Conservation (phyloP, 2,888 invertebrate genomes). For the Agonopterix arenella region DNA sequence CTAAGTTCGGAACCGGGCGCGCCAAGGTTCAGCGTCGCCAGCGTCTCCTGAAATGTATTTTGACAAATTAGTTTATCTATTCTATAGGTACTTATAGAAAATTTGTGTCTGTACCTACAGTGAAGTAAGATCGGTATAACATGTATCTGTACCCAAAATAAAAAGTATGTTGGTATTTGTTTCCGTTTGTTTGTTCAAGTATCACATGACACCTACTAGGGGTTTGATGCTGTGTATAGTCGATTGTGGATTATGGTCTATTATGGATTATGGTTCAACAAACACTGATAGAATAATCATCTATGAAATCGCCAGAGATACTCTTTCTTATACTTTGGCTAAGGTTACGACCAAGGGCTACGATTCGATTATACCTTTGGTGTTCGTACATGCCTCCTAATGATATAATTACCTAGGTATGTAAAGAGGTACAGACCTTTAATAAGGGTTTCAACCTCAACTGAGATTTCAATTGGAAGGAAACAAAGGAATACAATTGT, state of each 20-base stretch:
- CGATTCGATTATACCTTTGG: background rate
- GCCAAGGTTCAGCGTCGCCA: constrained; percentile 81
- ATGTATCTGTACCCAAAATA: background rate
- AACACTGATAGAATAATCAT: no score
- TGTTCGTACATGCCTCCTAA: background rate
- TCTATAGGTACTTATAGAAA: background rate
- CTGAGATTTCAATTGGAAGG: constrained; percentile 1
- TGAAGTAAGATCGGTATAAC: no score
- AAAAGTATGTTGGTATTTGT: background rate
- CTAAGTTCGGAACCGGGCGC: constrained; percentile 80
- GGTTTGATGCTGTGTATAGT: no score
- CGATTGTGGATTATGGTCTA: no score
- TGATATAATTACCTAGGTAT: no score
- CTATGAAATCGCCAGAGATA: no score
- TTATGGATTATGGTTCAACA: background rate
- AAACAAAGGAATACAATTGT: constrained; percentile 12
- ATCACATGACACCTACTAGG: no score
- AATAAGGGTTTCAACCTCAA: constrained; percentile 10
- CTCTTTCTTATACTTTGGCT: no score
- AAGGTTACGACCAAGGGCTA: no score
- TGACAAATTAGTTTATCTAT: background rate
- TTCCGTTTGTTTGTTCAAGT: no score
- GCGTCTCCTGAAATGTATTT: constrained; percentile 71
- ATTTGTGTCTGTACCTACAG: no score
- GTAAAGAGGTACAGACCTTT: no score